Evolutionary conservation across 2,888 invertebrate genomes (phyloP).

Genomic region (Sminthurinus aureus): DNA sequence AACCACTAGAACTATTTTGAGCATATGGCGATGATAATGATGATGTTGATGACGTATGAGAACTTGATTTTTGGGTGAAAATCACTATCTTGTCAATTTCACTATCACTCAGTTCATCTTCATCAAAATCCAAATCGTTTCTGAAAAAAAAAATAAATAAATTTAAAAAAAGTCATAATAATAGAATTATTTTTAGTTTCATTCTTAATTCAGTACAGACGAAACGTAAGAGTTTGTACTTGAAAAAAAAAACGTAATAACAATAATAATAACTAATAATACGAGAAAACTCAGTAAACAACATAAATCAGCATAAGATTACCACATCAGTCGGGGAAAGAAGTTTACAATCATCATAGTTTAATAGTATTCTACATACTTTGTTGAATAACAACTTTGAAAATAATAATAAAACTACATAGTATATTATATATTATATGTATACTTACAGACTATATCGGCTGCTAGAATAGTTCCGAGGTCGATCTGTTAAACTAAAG

Average conservation of each 20-base stretch:
- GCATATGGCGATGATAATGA: background rate
- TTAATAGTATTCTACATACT: too few relatives aligned
- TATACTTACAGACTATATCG: slow-evolving; percentile 48
- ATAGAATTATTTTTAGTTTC: too few relatives aligned
- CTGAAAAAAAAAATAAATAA: slow-evolving; percentile 63
- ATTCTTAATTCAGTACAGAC: too few relatives aligned
- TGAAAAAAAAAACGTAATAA: too few relatives aligned
- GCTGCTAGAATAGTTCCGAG: slow-evolving; percentile 65
- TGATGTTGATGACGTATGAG: background rate
- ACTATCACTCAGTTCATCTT: slow-evolving; percentile 85
- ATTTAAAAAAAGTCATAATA: too few relatives aligned
- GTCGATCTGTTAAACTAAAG: slow-evolving; percentile 77
- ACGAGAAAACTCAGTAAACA: slow-evolving; percentile 37
- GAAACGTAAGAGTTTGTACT: too few relatives aligned
- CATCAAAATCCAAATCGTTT: slow-evolving; percentile 73
- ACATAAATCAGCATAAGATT: slow-evolving; percentile 44
- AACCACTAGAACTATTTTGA: slow-evolving; percentile 54
- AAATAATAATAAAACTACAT: slow-evolving; percentile 27
- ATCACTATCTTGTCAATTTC: slow-evolving; percentile 94
- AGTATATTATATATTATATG: slow-evolving; percentile 17
- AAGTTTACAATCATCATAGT: slow-evolving; percentile 32
- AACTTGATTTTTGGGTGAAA: slow-evolving; percentile 78
- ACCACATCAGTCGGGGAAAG: slow-evolving; percentile 43
- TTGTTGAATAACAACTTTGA: background rate
- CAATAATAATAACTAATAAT: background rate